Evolutionary conservation across 1,140 invertebrate genomes (phyloP), one percentile per base, ranked within the genome.

Genomic region (Ephestia elutella): DNA sequence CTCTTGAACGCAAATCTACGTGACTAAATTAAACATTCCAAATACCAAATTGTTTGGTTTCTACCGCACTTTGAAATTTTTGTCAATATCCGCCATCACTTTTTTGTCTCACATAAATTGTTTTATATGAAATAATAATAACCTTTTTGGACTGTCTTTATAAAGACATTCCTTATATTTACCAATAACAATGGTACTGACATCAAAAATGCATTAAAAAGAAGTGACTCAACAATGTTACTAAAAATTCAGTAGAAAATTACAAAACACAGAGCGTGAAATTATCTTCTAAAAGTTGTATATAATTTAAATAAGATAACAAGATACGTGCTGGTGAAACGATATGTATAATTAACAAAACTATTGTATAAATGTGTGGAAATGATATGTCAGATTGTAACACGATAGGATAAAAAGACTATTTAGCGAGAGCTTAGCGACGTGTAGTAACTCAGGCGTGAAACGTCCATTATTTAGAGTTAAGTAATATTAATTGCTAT

Each of bases 401-500:
- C 54, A 49, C 17, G 60, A 67, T 62, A 67, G 18, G 55, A 56
- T 56, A 61, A 64, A 49, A 25, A 30, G 35, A 21, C 49, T 35
- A 32, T 32, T 32, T 32, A 62, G 54, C 13, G n/a, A 54, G 55
- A 65, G 59, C 60, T 65, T 49, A 68, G 49, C 55, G 49, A 50
- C 59, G 60, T 75, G 71, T 66, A 54, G 70, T 65, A 79, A 80
- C 67, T 75, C 67, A 73, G 59, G 67, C 76, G 71, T 78, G 61
- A 78, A 76, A 71, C 73, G 59, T 73, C 75, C 71, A 80, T 83
- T 82, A 81, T 77, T 72, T 66, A 32, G 56, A 57, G 64, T 79
- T 80, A 82, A 84, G 78, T 79, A 82, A 81, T 81, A 83, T 82
- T 82, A 86, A 82, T 82, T 82, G 68, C 73, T 70, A 71, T 71